A percentile compares a stretch with the other conserved stretches of the same genome.
Conservation (phyloP, 2,888 invertebrate species). For the Napeogenes inachia region DNA sequence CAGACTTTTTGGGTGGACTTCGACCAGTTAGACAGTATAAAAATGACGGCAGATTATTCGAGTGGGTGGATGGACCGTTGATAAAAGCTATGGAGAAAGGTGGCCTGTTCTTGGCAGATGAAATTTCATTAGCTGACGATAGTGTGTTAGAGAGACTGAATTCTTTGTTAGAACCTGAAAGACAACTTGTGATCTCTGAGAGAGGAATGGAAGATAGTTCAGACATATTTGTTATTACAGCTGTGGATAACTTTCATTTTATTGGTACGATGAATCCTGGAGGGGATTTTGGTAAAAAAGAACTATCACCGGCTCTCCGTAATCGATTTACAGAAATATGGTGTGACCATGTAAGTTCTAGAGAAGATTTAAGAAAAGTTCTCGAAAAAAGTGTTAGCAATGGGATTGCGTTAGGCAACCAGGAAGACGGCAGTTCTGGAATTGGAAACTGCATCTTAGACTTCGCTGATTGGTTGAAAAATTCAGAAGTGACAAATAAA, state of each 20-base stretch:
- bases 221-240: conserved; percentile 79
- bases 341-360: conserved; percentile 88
- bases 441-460: conserved; percentile 86
- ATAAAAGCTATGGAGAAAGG: conserved; percentile 94
- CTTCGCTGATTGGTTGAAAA: conserved; percentile 87
- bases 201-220: conserved; percentile 83
- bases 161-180: conserved; percentile 95
- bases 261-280: conserved; percentile 99
- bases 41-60: conserved; percentile 85
- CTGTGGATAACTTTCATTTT: conserved; percentile 89
- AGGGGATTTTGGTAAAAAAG: conserved; percentile 99
- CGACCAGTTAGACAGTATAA: conserved; percentile 87
- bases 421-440: conserved; percentile 72
- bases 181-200: conserved; percentile 93
- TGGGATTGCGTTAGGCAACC: conserved; percentile 74
- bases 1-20: conserved; percentile 97
- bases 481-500: conserved; percentile 84
- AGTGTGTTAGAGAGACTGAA: conserved; percentile 98
- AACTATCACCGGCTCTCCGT: conserved; percentile 96
- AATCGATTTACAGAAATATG: conserved; percentile 99
- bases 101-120: conserved; percentile 94
- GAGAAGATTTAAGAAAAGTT: conserved; percentile 87
- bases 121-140: conserved; percentile 99
- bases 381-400: conserved; percentile 85
- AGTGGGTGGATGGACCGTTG: conserved; percentile 98